Conservation (phyloP, 2,888 invertebrate genomes). For the Drosophila nr. fundita region DNA sequence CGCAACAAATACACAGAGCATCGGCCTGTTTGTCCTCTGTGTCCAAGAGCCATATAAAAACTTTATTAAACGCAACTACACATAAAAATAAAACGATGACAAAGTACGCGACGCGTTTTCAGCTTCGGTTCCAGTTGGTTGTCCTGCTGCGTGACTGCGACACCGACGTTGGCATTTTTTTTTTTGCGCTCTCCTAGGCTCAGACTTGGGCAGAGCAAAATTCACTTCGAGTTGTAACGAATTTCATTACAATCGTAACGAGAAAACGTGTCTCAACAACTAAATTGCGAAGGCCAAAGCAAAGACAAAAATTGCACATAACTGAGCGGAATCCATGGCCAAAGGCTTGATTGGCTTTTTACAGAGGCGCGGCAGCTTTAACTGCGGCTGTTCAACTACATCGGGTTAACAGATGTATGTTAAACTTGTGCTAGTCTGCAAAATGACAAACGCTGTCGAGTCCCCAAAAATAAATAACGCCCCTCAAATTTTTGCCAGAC, state of each 20-base stretch:
- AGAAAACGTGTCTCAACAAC: constrained; percentile 77
- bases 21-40: constrained; percentile 1
- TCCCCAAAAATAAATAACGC: not conserved
- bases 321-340: constrained; percentile 38
- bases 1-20: not conserved
- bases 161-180: constrained; percentile 49
- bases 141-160: constrained; percentile 56
- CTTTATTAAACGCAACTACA: constrained; percentile 80
- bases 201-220: constrained; percentile 46
- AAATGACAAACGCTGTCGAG: constrained; percentile 19
- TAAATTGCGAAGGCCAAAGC: constrained; percentile 71
- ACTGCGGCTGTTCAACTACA: constrained; percentile 25
- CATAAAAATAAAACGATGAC: constrained; percentile 79
- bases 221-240: constrained; percentile 76
- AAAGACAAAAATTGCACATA: constrained; percentile 58
- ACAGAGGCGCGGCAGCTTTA: constrained; percentile 33
- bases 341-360: constrained; percentile 69
- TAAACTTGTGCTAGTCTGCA: constrained; percentile 20
- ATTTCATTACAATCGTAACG: constrained; percentile 81
- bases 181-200: not conserved
- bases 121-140: constrained; percentile 39
- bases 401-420: not conserved
- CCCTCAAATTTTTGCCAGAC: constrained; percentile 10
- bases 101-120: constrained; percentile 70
- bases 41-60: constrained; percentile 60